Conservation (phyloP, 2,797 vertebrate genomes). For the Cygnus olor region DNA sequence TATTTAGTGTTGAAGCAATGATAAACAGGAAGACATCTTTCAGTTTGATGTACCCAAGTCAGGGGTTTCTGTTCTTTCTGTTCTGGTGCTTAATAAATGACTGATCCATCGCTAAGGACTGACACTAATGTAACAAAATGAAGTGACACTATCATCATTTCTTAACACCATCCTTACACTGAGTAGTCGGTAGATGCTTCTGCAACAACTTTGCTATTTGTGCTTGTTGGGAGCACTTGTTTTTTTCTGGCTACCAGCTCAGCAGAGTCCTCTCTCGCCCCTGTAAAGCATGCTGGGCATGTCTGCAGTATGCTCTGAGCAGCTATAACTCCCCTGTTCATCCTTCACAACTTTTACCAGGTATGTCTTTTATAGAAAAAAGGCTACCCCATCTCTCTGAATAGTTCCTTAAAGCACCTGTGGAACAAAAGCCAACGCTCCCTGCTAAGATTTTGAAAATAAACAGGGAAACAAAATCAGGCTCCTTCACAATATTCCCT, state of each 20-base stretch:
- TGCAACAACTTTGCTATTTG: not conserved
- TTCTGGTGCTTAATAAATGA: not conserved
- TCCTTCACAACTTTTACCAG: not conserved
- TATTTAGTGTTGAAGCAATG: conserved; percentile 28
- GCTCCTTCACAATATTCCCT: conserved; percentile 10
- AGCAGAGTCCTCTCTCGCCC: not conserved
- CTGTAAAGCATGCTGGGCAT: not conserved
- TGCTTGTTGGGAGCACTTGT: not conserved
- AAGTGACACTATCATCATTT: rapidly evolving
- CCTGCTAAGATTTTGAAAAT: conserved; percentile 20
- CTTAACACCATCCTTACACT: not conserved
- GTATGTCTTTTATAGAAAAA: not conserved
- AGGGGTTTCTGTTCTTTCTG: conserved; percentile 15
- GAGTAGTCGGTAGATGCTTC: not conserved
- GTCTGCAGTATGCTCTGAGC: not conserved
- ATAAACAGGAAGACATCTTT: conserved; percentile 27
- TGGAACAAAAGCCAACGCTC: not conserved
- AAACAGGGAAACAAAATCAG: conserved; percentile 22
- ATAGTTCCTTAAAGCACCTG: not conserved
- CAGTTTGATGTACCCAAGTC: conserved; percentile 3
- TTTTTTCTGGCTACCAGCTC: not conserved
- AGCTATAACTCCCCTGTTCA: not conserved
- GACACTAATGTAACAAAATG: not conserved
- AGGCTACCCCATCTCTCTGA: not conserved
- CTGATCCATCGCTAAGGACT: not conserved